phyloP scores from a whole-genome alignment of 2,113 vertebrate genomes.

The Tringa solitaria region DNA sequence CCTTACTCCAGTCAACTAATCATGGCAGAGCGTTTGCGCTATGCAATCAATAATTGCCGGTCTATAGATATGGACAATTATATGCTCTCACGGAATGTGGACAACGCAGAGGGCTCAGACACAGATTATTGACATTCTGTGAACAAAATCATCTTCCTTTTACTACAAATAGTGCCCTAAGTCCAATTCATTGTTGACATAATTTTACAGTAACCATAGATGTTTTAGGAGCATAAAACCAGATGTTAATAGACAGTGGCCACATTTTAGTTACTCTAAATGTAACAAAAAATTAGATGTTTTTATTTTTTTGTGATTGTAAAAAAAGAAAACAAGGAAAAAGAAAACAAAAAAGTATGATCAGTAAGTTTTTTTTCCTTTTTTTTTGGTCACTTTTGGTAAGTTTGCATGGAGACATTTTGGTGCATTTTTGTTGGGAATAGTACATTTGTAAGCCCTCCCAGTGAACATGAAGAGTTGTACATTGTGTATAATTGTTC shows the following conservation, averaged over 20 bases:
- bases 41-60: conserved; percentile 89
- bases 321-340: conserved; percentile 71
- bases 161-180: conserved; percentile 39
- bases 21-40: conserved; percentile 87
- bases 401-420: conserved; percentile 89
- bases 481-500: conserved; percentile 99
- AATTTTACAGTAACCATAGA: conserved; percentile 74
- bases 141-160: conserved; percentile 55
- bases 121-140: conserved; percentile 79
- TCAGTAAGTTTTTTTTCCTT: conserved; percentile 50
- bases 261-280: conserved; percentile 82
- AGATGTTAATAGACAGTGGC: conserved; percentile 68
- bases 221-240: conserved; percentile 76
- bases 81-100: conserved; percentile 86
- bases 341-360: conserved; percentile 66
- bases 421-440: conserved; percentile 83
- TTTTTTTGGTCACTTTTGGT: conserved; percentile 81
- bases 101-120: conserved; percentile 87
- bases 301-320: conserved; percentile 89
- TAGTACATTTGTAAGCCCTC: conserved; percentile 81
- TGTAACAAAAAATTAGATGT: conserved; percentile 79
- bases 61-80: conserved; percentile 91
- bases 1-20: conserved; percentile 84
- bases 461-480: conserved; percentile 81
- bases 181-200: conserved; percentile 51